Evolutionary conservation across 2,888 invertebrate species (phyloP).

Genomic region (Hydriomena furcata): DNA sequence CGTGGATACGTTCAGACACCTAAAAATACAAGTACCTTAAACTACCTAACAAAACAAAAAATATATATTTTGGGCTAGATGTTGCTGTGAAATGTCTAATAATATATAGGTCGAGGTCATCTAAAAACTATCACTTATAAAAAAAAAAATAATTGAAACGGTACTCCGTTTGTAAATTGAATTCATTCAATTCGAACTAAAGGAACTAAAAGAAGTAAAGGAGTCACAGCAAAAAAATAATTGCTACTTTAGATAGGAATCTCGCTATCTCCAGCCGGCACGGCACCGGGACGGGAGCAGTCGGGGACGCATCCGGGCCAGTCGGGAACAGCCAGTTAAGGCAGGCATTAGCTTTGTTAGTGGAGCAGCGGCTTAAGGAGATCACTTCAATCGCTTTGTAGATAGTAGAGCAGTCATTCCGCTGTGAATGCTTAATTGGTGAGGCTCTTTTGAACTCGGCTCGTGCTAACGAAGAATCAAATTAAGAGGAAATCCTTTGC

Average conservation of each 20-base stretch:
- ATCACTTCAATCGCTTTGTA: constrained; percentile 14
- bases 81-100: too few relatives aligned
- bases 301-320: neutral
- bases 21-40: too few relatives aligned
- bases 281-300: neutral
- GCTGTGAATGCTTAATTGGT: constrained; percentile 13
- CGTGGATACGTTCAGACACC: too few relatives aligned
- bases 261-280: constrained; percentile 6
- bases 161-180: too few relatives aligned
- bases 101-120: too few relatives aligned
- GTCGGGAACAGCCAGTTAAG: constrained; percentile 6
- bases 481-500: neutral
- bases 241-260: constrained; percentile 14
- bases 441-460: neutral
- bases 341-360: constrained; percentile 21
- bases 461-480: neutral
- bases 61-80: too few relatives aligned
- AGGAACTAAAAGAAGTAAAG: neutral
- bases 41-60: too few relatives aligned
- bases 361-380: constrained; percentile 14
- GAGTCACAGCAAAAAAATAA: constrained; percentile 18
- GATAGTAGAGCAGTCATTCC: constrained; percentile 14
- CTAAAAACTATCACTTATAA: too few relatives aligned
- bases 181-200: constrained; percentile 5
- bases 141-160: too few relatives aligned